Evolutionary conservation across 2,113 vertebrate genomes (phyloP).

Genomic region (Prolemur simus): DNA sequence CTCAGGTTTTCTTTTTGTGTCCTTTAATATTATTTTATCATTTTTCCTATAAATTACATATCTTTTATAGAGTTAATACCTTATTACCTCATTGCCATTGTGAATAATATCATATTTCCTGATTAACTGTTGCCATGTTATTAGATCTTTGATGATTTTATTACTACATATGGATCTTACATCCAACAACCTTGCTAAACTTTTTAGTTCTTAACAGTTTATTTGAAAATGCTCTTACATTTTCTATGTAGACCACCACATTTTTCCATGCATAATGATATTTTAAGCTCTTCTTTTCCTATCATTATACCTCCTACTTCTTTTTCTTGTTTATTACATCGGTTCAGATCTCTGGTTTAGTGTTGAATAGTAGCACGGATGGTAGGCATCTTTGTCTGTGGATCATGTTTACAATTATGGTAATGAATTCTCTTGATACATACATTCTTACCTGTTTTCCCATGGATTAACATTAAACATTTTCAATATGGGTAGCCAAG

Average conservation of each 20-base stretch:
- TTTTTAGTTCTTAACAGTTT: background rate
- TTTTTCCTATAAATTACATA: background rate
- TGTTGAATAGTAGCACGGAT: background rate
- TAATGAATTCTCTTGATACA: background rate
- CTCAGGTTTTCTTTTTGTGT: background rate
- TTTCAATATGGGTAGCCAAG: background rate
- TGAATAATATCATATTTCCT: conserved; percentile 7
- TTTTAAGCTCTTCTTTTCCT: background rate
- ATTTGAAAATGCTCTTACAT: background rate
- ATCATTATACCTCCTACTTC: background rate
- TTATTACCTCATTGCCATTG: background rate
- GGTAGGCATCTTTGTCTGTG: background rate
- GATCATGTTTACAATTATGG: background rate
- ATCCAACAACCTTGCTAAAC: background rate
- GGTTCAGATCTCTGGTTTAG: background rate
- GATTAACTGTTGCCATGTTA: background rate
- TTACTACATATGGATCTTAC: background rate
- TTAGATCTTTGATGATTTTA: conserved; percentile 15
- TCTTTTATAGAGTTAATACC: background rate
- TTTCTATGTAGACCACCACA: background rate
- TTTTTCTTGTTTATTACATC: background rate
- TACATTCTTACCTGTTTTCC: background rate
- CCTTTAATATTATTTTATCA: background rate
- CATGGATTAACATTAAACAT: background rate
- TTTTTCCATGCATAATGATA: background rate